Percentiles rank a stretch among this genome's conserved stretches.
Evolutionary conservation across 92 coral and sea anemone species (phyloP).

Genomic region (Zoanthus sansibaricus): DNA sequence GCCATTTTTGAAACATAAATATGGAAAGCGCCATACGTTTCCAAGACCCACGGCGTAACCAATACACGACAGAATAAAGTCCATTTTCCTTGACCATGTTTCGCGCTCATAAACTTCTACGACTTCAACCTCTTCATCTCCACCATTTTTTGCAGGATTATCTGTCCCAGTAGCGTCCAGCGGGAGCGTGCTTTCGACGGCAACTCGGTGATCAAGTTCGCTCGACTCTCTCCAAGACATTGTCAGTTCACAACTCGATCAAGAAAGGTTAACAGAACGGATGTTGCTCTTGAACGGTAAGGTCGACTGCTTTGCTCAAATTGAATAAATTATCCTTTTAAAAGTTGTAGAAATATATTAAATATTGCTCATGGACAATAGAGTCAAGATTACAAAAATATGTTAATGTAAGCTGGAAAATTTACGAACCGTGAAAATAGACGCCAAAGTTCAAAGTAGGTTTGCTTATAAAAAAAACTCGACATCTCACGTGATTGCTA

Average conservation of each 20-base stretch:
- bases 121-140: not conserved
- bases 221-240: constrained; percentile 42
- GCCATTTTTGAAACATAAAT: constrained; percentile 33
- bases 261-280: not conserved
- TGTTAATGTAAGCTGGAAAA: not conserved
- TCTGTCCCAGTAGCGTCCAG: not conserved
- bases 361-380: not conserved
- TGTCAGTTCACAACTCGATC: not conserved
- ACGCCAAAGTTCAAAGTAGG: not conserved
- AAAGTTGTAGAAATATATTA: not conserved
- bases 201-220: constrained; percentile 11
- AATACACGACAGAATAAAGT: constrained; percentile 34
- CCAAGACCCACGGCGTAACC: constrained; percentile 43
- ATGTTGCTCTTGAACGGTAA: not conserved
- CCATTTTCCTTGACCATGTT: constrained; percentile 41
- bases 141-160: not conserved
- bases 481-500: too few species aligned
- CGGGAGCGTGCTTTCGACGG: constrained; percentile 30
- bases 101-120: constrained; percentile 32
- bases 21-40: constrained; percentile 43
- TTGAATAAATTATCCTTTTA: not conserved
- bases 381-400: not conserved
- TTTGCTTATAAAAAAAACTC: too few species aligned
- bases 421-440: constrained; percentile 4
- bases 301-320: not conserved